A percentile compares a stretch with the other conserved stretches of the same genome.
phyloP scores from a whole-genome alignment of 2,888 invertebrate species.

The Rhamnusium bicolor region DNA sequence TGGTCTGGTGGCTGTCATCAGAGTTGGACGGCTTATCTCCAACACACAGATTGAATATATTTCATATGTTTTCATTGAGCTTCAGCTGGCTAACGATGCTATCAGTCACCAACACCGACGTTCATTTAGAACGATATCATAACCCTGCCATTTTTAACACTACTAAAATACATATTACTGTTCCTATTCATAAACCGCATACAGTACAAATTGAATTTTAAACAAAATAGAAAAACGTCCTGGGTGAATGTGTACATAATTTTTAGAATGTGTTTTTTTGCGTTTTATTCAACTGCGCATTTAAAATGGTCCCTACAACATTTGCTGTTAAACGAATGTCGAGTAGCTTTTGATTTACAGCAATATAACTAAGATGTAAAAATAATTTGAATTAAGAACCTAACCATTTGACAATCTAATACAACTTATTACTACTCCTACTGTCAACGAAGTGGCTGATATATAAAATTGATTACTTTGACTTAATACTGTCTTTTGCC shows the following conservation, averaged over 20 bases:
- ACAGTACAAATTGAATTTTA: conserved; percentile 26
- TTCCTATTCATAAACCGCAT: conserved; percentile 23
- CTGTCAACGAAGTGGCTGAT: too few relatives aligned
- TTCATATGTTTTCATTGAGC: conserved; percentile 76
- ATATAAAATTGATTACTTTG: too few relatives aligned
- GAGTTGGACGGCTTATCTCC: conserved; percentile 74
- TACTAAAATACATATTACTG: conserved; percentile 40
- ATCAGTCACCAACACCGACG: conserved; percentile 68
- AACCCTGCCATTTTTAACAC: conserved; percentile 44
- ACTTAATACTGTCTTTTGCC: too few relatives aligned
- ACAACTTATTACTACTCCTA: too few relatives aligned
- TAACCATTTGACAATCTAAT: too few relatives aligned
- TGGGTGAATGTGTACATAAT: not conserved
- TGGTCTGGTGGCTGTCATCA: conserved; percentile 38
- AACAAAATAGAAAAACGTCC: not conserved
- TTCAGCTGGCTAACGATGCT: conserved; percentile 63
- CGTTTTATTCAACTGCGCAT: too few relatives aligned
- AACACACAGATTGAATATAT: conserved; percentile 81
- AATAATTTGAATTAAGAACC: too few relatives aligned
- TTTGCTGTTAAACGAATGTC: too few relatives aligned
- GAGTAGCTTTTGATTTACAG: too few relatives aligned
- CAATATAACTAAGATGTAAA: too few relatives aligned
- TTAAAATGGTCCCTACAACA: too few relatives aligned
- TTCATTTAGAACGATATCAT: conserved; percentile 46
- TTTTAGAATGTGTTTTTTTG: not conserved